Evolutionary conservation across 2,797 vertebrate genomes (phyloP).

Genomic region (Chaetodon trifasciatus): DNA sequence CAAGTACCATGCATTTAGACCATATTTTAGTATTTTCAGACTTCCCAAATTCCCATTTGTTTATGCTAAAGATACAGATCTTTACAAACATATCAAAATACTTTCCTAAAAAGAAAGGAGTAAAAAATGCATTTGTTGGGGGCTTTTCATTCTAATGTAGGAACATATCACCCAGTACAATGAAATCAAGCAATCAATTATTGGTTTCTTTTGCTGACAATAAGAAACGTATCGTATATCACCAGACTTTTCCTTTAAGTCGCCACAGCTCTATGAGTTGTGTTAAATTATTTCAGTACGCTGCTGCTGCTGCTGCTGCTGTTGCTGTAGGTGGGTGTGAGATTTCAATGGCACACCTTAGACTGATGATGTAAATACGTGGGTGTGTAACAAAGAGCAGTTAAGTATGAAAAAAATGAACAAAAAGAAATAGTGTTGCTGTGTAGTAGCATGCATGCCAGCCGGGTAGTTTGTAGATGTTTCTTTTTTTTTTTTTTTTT

Average conservation of each 20-base stretch:
- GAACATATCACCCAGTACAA: no score
- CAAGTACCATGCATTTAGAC: background rate
- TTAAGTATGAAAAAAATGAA: conserved; percentile 45
- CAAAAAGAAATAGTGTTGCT: conserved; percentile 65
- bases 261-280: conserved; percentile 80
- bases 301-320: conserved; percentile 67
- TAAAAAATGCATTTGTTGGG: background rate
- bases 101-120: background rate
- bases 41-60: background rate
- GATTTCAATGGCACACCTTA: conserved; percentile 31
- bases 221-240: conserved; percentile 14
- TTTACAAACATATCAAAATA: background rate
- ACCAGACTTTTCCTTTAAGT: conserved; percentile 20
- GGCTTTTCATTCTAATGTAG: background rate
- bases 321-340: conserved; percentile 58
- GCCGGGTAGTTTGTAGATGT: conserved; percentile 62
- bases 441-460: conserved; percentile 77
- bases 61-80: background rate
- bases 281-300: conserved; percentile 64
- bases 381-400: conserved; percentile 50
- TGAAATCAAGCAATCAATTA: no score
- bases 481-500: conserved; percentile 44
- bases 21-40: background rate
- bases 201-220: no score
- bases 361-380: conserved; percentile 71